Percentiles rank a stretch among this genome's conserved stretches.
Evolutionary conservation across 2,797 vertebrate species (phyloP).

Genomic region (Dicrostonyx torquatus): DNA sequence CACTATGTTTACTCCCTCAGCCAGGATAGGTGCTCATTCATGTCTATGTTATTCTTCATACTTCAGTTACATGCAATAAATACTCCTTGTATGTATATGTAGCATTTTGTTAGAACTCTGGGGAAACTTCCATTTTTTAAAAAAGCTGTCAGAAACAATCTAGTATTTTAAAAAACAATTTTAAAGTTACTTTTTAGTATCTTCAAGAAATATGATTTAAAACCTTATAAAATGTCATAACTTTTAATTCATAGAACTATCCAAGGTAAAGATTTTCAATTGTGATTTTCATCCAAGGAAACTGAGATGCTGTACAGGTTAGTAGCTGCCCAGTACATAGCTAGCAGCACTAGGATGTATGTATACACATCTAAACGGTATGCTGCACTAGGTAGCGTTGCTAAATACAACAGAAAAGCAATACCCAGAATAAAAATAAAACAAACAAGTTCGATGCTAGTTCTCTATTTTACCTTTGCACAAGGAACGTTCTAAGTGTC

Average conservation of each 20-base stretch:
- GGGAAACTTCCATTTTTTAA: background rate
- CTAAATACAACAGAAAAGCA: slow-evolving; percentile 41
- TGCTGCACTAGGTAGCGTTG: background rate
- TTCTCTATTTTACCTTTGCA: background rate
- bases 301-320: background rate
- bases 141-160: slow-evolving; percentile 29
- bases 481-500: slow-evolving; percentile 7
- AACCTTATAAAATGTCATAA: slow-evolving; percentile 25
- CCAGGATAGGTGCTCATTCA: background rate
- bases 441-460: background rate
- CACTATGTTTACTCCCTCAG: background rate
- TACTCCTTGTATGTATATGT: background rate
- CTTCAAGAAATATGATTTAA: background rate
- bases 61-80: background rate
- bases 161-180: slow-evolving; percentile 38
- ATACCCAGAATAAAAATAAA: slow-evolving; percentile 12
- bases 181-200: slow-evolving; percentile 57
- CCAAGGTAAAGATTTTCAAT: slow-evolving; percentile 40
- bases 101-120: slow-evolving; percentile 40
- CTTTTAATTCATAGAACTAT: background rate
- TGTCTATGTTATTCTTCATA: background rate
- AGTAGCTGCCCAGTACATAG: background rate
- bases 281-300: slow-evolving; percentile 14
- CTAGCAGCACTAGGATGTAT: background rate
- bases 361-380: background rate